phyloP scores from a whole-genome alignment of 2,797 vertebrate genomes.

The Urocyon cinereoargenteus region DNA sequence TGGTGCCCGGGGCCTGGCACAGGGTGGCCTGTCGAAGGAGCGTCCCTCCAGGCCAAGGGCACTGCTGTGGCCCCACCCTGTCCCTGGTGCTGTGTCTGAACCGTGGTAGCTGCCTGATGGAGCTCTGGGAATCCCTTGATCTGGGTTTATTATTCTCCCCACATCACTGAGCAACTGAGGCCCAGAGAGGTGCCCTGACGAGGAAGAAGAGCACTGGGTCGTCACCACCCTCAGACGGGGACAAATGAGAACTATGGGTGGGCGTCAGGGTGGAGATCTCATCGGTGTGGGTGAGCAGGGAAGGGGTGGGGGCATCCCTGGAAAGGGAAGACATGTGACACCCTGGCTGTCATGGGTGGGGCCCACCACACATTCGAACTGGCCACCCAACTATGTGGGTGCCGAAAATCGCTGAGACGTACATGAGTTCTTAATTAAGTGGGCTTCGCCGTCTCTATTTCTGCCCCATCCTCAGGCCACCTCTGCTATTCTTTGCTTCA shows the following conservation, averaged over 20 bases:
- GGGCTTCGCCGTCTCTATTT: neutral
- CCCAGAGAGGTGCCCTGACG: neutral
- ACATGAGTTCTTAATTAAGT: neutral
- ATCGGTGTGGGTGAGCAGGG: no score
- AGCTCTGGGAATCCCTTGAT: neutral
- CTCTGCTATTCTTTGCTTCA: neutral
- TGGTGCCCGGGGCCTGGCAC: neutral
- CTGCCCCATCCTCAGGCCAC: neutral
- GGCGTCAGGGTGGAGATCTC: neutral
- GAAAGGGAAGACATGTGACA: neutral
- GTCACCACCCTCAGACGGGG: accelerated
- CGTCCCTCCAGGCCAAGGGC: neutral
- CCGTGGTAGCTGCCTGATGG: neutral
- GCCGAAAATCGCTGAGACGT: neutral
- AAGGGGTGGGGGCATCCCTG: neutral
- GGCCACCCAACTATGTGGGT: neutral
- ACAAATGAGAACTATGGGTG: neutral
- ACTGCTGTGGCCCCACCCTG: neutral
- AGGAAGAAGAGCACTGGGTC: neutral
- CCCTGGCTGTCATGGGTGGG: neutral
- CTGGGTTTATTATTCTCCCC: neutral
- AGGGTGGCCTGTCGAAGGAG: neutral
- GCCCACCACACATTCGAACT: neutral
- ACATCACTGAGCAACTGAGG: neutral
- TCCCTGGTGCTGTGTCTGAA: neutral